These are phyloP conservation scores for Thamnophis sirtalis DNA, from an alignment of 2,113 vertebrate genomes.

Conservation along the genomic window DNA sequence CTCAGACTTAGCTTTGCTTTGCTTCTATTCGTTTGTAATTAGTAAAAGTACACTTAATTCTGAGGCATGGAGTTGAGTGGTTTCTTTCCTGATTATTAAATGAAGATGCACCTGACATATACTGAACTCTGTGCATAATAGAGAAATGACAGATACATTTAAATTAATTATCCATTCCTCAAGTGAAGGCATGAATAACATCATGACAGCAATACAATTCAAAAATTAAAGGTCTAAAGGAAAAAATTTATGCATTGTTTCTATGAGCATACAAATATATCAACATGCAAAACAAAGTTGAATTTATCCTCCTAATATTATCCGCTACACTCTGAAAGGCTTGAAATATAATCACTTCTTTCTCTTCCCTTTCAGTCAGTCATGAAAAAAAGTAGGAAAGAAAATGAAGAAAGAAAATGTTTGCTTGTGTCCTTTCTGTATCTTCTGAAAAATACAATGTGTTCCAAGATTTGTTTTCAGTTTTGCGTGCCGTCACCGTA, in stretches of 20 bases:
- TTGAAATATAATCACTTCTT: constrained; percentile 63
- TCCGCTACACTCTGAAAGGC: constrained; percentile 22
- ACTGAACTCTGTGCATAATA: background rate
- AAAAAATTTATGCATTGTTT: background rate
- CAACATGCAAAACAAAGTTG: background rate
- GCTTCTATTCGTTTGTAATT: no score
- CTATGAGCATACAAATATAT: constrained; percentile 12
- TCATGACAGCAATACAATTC: background rate
- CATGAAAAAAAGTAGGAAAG: constrained; percentile 49
- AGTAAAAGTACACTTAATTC: no score
- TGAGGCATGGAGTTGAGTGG: no score
- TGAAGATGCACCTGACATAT: no score
- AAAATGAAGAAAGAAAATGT: background rate
- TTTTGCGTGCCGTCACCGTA: constrained; percentile 57
- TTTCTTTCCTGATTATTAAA: no score
- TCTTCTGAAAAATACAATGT: constrained; percentile 70
- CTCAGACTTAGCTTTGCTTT: no score
- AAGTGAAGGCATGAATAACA: background rate
- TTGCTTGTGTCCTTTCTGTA: constrained; percentile 74
- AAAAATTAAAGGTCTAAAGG: background rate
- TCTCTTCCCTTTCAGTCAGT: constrained; percentile 63
- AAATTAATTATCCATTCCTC: background rate
- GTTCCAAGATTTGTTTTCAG: constrained; percentile 74
- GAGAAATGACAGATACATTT: background rate
- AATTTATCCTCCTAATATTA: constrained; percentile 1